phyloP scores from a whole-genome alignment of 2,888 invertebrate species.

The Sthenelais limicola region DNA sequence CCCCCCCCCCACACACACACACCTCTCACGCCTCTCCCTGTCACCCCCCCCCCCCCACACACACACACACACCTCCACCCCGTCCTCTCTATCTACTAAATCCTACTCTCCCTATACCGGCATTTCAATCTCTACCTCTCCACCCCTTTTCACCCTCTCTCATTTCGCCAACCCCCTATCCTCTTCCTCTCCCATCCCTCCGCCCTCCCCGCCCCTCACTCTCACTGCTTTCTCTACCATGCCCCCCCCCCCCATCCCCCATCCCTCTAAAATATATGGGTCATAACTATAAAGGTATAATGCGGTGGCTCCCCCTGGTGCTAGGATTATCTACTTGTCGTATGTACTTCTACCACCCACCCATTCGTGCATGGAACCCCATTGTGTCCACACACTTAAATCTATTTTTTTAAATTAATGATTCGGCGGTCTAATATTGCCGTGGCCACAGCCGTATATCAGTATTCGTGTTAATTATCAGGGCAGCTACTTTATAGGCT shows the following conservation, averaged over 20 bases:
- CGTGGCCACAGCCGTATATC: too few species aligned
- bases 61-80: not conserved
- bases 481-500: too few species aligned
- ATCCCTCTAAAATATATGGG: too few species aligned
- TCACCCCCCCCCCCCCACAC: not conserved
- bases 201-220: not conserved
- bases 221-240: not conserved
- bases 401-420: too few species aligned
- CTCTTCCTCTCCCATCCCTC: not conserved
- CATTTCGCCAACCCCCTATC: not conserved
- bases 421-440: too few species aligned
- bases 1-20: not conserved
- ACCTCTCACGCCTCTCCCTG: not conserved
- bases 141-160: not conserved
- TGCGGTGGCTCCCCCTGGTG: too few species aligned
- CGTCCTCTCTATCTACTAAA: not conserved
- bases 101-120: not conserved
- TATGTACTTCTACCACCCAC: too few species aligned
- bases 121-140: not conserved
- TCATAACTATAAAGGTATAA: too few species aligned
- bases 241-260: constrained; percentile 1
- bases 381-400: too few species aligned
- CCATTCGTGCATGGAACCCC: too few species aligned
- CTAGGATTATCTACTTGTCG: too few species aligned
- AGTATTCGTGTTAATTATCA: too few species aligned